phyloP scores from a whole-genome alignment of 2,113 vertebrate species.

The Nyctibius bracteatus region DNA sequence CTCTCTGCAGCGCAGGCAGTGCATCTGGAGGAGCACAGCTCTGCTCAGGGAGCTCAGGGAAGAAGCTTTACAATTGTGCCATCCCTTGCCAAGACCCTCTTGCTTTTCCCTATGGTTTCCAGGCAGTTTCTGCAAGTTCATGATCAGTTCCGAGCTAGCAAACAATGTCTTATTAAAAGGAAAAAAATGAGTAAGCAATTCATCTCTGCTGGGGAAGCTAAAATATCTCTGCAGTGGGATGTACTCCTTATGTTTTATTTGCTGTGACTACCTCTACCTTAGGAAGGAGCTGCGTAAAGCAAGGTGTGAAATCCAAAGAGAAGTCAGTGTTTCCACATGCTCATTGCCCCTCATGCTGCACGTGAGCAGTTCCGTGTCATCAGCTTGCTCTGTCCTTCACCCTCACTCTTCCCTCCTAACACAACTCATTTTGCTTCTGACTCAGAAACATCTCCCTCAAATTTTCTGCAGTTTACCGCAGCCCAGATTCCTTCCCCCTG shows the following conservation, averaged over 20 bases:
- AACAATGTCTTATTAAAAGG: neutral
- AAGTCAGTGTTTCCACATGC: neutral
- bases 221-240: neutral
- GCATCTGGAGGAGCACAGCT: neutral
- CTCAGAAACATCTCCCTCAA: neutral
- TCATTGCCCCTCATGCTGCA: accelerated
- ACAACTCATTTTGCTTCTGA: neutral
- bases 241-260: neutral
- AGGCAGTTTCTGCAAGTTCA: neutral
- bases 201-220: neutral
- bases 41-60: neutral
- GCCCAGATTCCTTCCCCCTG: neutral
- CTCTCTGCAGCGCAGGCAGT: accelerated
- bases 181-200: neutral
- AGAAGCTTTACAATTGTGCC: neutral
- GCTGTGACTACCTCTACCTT: neutral
- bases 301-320: neutral
- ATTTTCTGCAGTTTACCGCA: neutral
- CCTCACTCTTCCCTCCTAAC: neutral
- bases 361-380: neutral
- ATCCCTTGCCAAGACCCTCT: neutral
- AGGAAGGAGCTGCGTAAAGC: neutral
- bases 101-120: neutral
- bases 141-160: neutral
- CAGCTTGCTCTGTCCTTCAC: neutral